Evolutionary conservation across 1,140 invertebrate genomes (phyloP).

Genomic region (Protaetia brevitarsis): DNA sequence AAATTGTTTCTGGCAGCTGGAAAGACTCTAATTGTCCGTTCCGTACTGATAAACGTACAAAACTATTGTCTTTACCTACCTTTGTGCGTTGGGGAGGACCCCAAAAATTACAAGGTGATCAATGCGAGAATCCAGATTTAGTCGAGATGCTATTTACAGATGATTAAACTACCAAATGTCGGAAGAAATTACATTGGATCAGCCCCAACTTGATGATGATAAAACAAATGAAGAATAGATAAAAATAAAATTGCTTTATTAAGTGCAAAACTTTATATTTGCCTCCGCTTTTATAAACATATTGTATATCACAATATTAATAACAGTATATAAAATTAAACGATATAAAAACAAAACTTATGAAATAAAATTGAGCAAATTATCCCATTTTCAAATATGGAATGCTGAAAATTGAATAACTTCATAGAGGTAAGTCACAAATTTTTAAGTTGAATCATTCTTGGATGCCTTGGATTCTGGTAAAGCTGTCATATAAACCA

Average conservation of each 20-base stretch:
- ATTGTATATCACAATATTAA: not conserved
- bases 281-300: not conserved
- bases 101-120: slow-evolving; percentile 67
- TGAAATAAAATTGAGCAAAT: no score
- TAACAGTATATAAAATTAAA: no score
- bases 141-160: slow-evolving; percentile 66
- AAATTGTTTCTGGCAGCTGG: slow-evolving; percentile 59
- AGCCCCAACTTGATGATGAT: no score
- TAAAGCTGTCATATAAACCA: no score
- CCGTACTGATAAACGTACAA: slow-evolving; percentile 63
- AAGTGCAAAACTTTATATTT: no score
- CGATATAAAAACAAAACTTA: no score
- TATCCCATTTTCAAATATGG: no score
- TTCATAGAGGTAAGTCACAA: no score
- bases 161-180: slow-evolving; percentile 25
- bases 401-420: no score
- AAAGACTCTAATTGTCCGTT: slow-evolving; percentile 72
- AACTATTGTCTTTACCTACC: slow-evolving; percentile 70
- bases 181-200: no score
- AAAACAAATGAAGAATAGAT: not conserved
- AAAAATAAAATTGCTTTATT: not conserved
- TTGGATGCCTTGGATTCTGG: no score
- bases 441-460: no score
- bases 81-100: slow-evolving; percentile 69
- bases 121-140: slow-evolving; percentile 63